Evolutionary conservation across 2,113 vertebrate genomes (phyloP), one percentile per base, ranked within the genome.

Genomic region (Potamarius usumacintae): DNA sequence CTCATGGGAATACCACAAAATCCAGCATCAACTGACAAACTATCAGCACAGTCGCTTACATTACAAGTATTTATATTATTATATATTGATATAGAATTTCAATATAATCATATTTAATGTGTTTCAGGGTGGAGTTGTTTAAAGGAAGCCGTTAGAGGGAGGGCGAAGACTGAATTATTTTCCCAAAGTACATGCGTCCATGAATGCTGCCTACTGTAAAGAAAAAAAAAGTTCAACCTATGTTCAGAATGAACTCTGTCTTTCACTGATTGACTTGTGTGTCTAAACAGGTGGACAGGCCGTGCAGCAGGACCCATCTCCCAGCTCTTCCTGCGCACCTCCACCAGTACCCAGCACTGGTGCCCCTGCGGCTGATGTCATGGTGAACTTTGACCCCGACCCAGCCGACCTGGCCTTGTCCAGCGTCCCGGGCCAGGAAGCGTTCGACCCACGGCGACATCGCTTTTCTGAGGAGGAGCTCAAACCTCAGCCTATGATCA

Each of bases 301-400:
- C 12, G 90, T 93, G 86, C 93, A 94, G 85, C 94, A 94, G 85
- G 94, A 95, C 86, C 90, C 85, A 0, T 95, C 95, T 4, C 93
- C 94, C 2, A 91, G 90, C 78, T 89, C 91, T 7, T 83, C 93
- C 85, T 94, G 94, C 78, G 94, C 94, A 5, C 94, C 95, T 62
- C 91, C 87, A 50, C 90, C 90, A 0, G 88, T 76, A 8, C 91
- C 84, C 57, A 85, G 71, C 55, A 60, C 55, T 2, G 84, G 84
- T 25, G 84, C 84, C 10, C 84, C 84, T 50, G 94, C 93, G 0
- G 95, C 95, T 83, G 96, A 97, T 88, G 91, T 97, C 90, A 93
- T 96, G 95, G 96, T 97, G 94, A 97, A 97, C 93, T 98, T 97
- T 92, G 96, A 97, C 92, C 97, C 97, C 0, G 97, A 97, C 91